Evolutionary conservation across 2,113 vertebrate genomes (phyloP).

Genomic region (Hypanus sabinus): DNA sequence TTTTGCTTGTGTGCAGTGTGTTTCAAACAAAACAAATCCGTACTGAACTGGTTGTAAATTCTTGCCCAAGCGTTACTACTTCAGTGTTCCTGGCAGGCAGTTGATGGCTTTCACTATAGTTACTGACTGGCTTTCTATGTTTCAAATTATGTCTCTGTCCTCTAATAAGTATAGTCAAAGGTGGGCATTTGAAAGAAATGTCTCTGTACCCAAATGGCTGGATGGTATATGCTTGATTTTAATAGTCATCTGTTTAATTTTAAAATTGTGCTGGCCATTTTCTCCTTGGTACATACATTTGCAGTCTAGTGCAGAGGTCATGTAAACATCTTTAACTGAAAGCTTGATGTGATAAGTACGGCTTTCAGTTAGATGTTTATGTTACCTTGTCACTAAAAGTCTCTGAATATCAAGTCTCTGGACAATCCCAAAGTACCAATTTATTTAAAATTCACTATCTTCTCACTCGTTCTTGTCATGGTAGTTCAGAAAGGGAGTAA

Average conservation of each 20-base stretch:
- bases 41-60: background rate
- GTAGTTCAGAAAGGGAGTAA: background rate
- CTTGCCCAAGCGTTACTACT: background rate
- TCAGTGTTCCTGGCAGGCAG: background rate
- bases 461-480: background rate
- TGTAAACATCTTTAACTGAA: constrained; percentile 40
- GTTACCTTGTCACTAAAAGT: constrained; percentile 37
- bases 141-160: background rate
- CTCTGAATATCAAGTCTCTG: background rate
- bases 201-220: too few species aligned
- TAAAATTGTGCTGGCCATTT: background rate
- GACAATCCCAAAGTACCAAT: background rate
- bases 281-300: background rate
- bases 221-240: background rate
- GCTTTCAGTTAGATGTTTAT: constrained; percentile 39
- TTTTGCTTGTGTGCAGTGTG: background rate
- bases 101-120: background rate
- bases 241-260: background rate
- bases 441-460: background rate
- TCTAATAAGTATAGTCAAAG: background rate
- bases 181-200: background rate
- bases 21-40: background rate
- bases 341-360: constrained; percentile 21
- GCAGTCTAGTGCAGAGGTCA: constrained; percentile 22
- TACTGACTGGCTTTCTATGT: background rate